These are phyloP conservation scores for Sinella curviseta DNA, from an alignment of 1,140 invertebrate species.

Conservation along the genomic window DNA sequence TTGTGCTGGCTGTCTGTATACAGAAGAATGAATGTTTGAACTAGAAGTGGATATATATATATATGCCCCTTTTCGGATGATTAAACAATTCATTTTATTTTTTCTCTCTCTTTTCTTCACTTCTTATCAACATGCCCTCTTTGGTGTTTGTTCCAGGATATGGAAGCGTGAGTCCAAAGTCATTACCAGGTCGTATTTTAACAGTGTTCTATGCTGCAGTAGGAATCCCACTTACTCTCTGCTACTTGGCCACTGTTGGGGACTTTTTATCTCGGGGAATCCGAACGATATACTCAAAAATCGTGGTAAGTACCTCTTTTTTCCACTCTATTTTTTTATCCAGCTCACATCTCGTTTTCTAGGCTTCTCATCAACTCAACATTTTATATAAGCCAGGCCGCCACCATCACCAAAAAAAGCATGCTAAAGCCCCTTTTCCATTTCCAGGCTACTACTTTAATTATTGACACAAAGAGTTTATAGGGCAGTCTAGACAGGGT, in stretches of 20 bases:
- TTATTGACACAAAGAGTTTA: conserved; percentile 14
- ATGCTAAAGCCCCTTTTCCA: too few species aligned
- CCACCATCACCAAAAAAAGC: background rate
- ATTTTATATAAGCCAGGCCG: background rate
- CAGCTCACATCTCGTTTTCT: too few species aligned
- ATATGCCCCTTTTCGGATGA: background rate
- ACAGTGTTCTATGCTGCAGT: conserved; percentile 48
- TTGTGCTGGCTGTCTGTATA: too few species aligned
- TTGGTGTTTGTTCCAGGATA: conserved; percentile 37
- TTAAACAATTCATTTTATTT: background rate
- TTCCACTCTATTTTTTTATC: background rate
- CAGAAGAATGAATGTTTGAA: too few species aligned
- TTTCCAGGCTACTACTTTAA: too few species aligned
- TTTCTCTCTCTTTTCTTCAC: background rate
- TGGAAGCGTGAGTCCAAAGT: conserved; percentile 45
- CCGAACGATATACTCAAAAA: conserved; percentile 44
- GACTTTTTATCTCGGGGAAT: conserved; percentile 45
- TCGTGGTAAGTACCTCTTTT: conserved; percentile 34
- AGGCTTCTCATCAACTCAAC: background rate
- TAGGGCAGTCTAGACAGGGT: background rate
- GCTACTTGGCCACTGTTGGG: conserved; percentile 44
- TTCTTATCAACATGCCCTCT: background rate
- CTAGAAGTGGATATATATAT: too few species aligned
- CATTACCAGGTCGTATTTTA: conserved; percentile 44
- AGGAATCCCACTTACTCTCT: conserved; percentile 46